These are phyloP conservation scores for Drosophila arawakana DNA, from an alignment of 1,140 invertebrate species.

Conservation along the genomic window DNA sequence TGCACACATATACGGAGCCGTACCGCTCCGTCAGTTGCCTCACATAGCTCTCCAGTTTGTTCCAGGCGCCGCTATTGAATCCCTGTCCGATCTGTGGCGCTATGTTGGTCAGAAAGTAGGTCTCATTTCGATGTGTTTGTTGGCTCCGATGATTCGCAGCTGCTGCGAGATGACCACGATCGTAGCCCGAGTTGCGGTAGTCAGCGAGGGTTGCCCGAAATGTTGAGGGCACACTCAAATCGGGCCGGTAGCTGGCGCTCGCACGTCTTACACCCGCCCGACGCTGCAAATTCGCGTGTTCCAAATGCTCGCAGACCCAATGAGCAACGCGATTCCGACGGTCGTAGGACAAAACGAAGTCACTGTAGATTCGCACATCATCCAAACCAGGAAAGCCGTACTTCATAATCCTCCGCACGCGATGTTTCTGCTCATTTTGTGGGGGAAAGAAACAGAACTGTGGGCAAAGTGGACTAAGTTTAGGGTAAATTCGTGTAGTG, in stretches of 20 bases:
- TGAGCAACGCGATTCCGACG: conserved; percentile 93
- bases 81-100: conserved; percentile 98
- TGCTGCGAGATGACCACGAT: conserved; percentile 97
- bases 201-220: conserved; percentile 93
- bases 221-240: conserved; percentile 93
- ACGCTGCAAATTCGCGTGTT: conserved; percentile 67
- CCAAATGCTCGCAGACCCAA: conserved; percentile 99
- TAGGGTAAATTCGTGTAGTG: neutral
- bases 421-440: conserved; percentile 23
- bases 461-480: neutral
- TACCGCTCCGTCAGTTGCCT: conserved; percentile 90
- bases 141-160: conserved; percentile 95
- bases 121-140: conserved; percentile 92
- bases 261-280: conserved; percentile 87
- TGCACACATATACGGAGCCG: conserved; percentile 96
- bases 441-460: conserved; percentile 56
- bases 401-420: conserved; percentile 92
- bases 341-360: conserved; percentile 98
- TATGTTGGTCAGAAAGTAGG: conserved; percentile 97
- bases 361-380: conserved; percentile 93
- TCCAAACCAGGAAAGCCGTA: conserved; percentile 97
- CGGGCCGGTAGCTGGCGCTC: conserved; percentile 93
- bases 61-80: conserved; percentile 97
- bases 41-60: conserved; percentile 85
- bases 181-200: conserved; percentile 96